Evolutionary conservation across 2,113 vertebrate genomes (phyloP), one percentile per base, ranked within the genome.

Genomic region (Osmerus eperlanus): DNA sequence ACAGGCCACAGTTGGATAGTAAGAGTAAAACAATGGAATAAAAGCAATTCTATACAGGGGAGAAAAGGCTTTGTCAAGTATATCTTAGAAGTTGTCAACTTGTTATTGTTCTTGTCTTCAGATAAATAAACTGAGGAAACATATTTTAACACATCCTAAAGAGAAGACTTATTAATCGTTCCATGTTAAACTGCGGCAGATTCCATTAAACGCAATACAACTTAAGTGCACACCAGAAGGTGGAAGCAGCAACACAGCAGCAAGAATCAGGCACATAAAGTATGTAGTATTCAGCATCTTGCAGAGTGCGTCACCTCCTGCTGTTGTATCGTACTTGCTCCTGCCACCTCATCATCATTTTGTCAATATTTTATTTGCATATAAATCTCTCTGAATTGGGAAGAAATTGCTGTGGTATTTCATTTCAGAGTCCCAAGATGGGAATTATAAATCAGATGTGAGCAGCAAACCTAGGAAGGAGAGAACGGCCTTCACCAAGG

Each of bases 381-480:
- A 80, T 82, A 81, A 83, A 86, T 83, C 81, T 76, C 60, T 55
- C 66, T 23, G 77, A 76, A 78, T 66, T 70, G 64, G 86, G 76
- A 69, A 78, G 32, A 81, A 77, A 73, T 75, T 77, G 51, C 80
- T 82, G 79, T 81, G 81, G 77, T 90, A 81, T 78, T 85, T 81
- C 74, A 66, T 92, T 92, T 65, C 89, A 99, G 96, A 99, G 88
- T 97, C 95, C 77, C 96, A 97, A 82, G 96, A 99, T 74, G 96
- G 96, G 91, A 97, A 95, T 90, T 97, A 95, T 87, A 99, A 98
- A 88, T 95, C 95, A 79, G 97, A 98, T 77, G 92, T 97, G 84
- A 97, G 94, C 89, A 97, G 95, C 90, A 99, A 99, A 87, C 96
- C 97, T 80, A 94, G 97, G 82, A 99, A 99, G 90, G 97, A 99